These are phyloP conservation scores for Nasonia giraulti DNA, from an alignment of 1,140 invertebrate species.

Conservation along the genomic window DNA sequence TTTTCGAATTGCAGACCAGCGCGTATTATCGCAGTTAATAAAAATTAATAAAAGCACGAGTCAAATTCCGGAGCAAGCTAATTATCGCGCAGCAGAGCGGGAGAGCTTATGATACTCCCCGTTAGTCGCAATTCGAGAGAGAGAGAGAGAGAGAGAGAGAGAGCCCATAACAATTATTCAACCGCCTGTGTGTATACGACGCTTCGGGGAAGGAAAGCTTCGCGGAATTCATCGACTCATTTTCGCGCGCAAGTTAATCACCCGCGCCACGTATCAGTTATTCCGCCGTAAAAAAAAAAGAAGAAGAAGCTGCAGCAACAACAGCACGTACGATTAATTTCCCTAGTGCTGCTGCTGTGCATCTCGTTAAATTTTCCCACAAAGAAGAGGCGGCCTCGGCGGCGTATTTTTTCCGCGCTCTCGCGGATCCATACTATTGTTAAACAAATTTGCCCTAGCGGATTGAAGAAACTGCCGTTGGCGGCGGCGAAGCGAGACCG, in stretches of 20 bases:
- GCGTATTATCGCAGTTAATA: neutral
- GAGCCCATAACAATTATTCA: conserved; percentile 14
- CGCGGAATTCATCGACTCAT: conserved; percentile 25
- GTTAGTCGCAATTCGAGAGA: conserved; percentile 23
- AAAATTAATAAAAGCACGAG: neutral
- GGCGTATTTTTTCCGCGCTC: conserved; percentile 14
- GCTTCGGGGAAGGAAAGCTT: conserved; percentile 16
- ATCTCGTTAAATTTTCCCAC: conserved; percentile 28
- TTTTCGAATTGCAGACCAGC: no score
- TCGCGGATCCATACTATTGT: conserved; percentile 21
- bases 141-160: no score
- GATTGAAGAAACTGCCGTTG: conserved; percentile 45
- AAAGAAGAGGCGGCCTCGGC: neutral
- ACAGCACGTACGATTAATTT: neutral
- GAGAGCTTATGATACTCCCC: neutral
- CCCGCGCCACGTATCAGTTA: neutral
- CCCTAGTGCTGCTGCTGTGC: neutral
- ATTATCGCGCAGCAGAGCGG: neutral
- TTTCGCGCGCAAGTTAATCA: conserved; percentile 1
- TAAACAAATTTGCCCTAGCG: conserved; percentile 48
- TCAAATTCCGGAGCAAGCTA: no score
- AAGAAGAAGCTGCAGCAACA: no score
- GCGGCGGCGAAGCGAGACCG: conserved; percentile 43
- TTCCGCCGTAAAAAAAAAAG: neutral
- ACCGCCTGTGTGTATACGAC: no score